Evolutionary conservation across 2,797 vertebrate species (phyloP), one percentile per base, ranked within the genome.

Genomic region (Sebastiscus albofasciatus): DNA sequence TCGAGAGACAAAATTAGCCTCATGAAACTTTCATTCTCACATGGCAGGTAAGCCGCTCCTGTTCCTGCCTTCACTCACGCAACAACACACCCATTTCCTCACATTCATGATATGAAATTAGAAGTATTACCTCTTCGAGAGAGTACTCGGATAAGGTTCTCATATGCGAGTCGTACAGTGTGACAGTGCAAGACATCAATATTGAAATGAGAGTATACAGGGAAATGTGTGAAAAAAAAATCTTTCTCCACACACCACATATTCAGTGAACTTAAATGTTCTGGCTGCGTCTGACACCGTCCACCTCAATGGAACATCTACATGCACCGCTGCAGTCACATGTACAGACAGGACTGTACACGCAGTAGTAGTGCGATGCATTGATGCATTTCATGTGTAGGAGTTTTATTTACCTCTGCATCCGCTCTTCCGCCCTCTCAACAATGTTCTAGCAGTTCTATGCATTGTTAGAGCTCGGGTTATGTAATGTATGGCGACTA

Each of bases 11-110:
- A 7, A 42, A 42, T 42, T 42, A 16, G 39, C 62, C 67, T 79
- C 77, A 92, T 92, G 33, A 85, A 93, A 87, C 64, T 87, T 92
- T 91, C 8, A 90, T 85, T 27, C 26, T 75, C 39, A 3, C 75
- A 31, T 77, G 72, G 64, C 78, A 92, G 79, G 79, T 89, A 31
- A 73, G 34, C 42, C 56, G 3, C 39, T 77, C 29, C 29, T 58
- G 39, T 55, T 78, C 27, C 39, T 67, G 59, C 46, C 62, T 69
- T 36, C 24, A 14, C 46, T 85, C 65, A 85, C 8, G 70, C 72
- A 80, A 77, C 33, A 70, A 27, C 64, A 75, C 42, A 31, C n/a
- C 33, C 10, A 9, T 72, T 72, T 54, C 29, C 52, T 72, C 39
- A 4, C 14, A 42, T 81, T 52, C 29, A 33, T n/a, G 4, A 80